Evolutionary conservation across 2,113 vertebrate species (phyloP).

Genomic region (Anguilla japonica): DNA sequence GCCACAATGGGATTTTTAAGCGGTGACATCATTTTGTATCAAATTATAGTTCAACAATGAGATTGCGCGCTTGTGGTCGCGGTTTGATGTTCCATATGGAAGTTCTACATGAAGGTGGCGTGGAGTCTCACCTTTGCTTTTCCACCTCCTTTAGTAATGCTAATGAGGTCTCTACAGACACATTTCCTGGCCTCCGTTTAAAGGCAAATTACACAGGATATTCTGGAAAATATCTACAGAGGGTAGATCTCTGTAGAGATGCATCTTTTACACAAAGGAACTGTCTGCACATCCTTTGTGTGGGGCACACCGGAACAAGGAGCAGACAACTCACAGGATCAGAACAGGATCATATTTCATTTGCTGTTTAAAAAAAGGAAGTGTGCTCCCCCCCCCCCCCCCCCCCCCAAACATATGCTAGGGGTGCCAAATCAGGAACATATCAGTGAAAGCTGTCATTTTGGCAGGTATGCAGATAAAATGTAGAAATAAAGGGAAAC

Average conservation of each 20-base stretch:
- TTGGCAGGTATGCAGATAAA: not conserved
- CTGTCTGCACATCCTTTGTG: not conserved
- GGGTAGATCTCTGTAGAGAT: not conserved
- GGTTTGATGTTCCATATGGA: conserved; percentile 32
- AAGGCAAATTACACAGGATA: conserved; percentile 1
- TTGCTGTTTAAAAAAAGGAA: not conserved
- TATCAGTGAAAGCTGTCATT: not conserved
- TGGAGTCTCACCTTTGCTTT: conserved; percentile 59
- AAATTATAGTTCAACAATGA: conserved; percentile 8
- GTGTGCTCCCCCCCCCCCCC: not conserved
- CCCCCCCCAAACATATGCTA: not conserved
- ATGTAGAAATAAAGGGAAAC: not conserved
- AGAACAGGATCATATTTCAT: not conserved
- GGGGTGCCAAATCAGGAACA: not conserved
- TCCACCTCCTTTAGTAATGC: conserved; percentile 68
- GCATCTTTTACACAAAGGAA: not conserved
- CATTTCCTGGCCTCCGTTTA: conserved; percentile 44
- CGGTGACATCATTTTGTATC: not conserved
- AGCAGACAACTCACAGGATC: not conserved
- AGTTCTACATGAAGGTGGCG: conserved; percentile 54
- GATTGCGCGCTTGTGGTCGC: conserved; percentile 46
- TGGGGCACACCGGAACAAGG: not conserved
- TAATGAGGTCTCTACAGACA: conserved; percentile 60
- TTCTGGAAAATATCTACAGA: not conserved
- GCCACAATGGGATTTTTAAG: not conserved